A percentile compares a stretch with the other conserved stretches of the same genome.
phyloP scores from a whole-genome alignment of 64 coral and sea anemone species.

The Pachyseris speciosa region DNA sequence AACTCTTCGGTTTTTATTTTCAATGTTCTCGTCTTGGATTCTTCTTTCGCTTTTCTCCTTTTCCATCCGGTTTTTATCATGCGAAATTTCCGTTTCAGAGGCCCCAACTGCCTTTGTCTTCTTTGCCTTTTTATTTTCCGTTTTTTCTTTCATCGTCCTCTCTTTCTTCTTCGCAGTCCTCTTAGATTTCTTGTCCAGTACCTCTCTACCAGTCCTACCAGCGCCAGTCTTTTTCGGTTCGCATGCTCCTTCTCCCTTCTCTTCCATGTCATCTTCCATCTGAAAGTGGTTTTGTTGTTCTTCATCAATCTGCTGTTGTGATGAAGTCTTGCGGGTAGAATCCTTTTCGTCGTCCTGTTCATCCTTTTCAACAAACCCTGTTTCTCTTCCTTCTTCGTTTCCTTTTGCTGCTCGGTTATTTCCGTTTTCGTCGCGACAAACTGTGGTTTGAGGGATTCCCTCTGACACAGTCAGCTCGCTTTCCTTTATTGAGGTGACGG shows the following conservation, averaged over 20 bases:
- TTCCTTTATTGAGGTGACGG: background rate
- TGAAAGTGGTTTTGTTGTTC: background rate
- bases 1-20: background rate
- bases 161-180: background rate
- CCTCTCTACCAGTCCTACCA: no score
- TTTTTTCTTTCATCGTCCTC: background rate
- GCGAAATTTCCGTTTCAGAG: background rate
- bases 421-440: background rate
- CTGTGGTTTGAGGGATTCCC: background rate
- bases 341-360: background rate
- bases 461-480: background rate
- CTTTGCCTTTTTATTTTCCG: background rate
- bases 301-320: background rate
- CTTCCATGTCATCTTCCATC: background rate
- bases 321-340: background rate
- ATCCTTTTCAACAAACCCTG: background rate
- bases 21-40: background rate
- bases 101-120: background rate
- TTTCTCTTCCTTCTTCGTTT: background rate
- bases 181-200: background rate
- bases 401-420: background rate
- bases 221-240: background rate
- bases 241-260: background rate
- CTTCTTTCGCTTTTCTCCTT: background rate
- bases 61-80: background rate